phyloP scores from a whole-genome alignment of 2,888 invertebrate species.

The Oscheius myriophilus region DNA sequence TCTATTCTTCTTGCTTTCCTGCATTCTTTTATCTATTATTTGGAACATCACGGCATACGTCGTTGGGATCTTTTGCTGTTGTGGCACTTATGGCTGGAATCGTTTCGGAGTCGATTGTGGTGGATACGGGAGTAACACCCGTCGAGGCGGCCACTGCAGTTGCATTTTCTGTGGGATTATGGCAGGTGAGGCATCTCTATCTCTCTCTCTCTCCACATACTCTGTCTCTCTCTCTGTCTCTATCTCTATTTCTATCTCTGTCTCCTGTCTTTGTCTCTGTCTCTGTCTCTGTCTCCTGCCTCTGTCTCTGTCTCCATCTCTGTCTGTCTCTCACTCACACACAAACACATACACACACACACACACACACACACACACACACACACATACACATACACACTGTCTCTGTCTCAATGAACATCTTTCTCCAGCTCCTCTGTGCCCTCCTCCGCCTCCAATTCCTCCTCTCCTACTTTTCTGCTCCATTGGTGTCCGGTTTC shows the following conservation, averaged over 20 bases:
- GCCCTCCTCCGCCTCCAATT: conserved; percentile 77
- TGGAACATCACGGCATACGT: conserved; percentile 87
- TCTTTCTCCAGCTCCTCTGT: conserved; percentile 80
- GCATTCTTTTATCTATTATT: conserved; percentile 86
- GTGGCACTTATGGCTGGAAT: conserved; percentile 33
- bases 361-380: too few species aligned
- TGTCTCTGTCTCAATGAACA: too few species aligned
- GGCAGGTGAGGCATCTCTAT: conserved; percentile 18
- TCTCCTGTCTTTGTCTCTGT: too few species aligned
- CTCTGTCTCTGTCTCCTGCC: too few species aligned
- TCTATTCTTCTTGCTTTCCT: conserved; percentile 90
- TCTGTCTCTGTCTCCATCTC: too few species aligned
- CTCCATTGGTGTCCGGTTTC: conserved; percentile 43
- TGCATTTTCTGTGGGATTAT: conserved; percentile 24
- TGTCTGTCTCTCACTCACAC: neutral
- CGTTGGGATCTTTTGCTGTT: conserved; percentile 75
- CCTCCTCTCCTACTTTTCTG: conserved; percentile 68
- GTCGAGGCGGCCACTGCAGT: conserved; percentile 29
- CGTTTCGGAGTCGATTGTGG: conserved; percentile 1
- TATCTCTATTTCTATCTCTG: too few species aligned
- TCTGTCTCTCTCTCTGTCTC: neutral
- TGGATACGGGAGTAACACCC: neutral
- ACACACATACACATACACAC: too few species aligned
- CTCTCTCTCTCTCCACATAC: neutral
- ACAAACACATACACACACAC: too few species aligned